These are phyloP conservation scores for Mobula birostris DNA, from an alignment of 2,113 vertebrate species.

Conservation along the genomic window DNA sequence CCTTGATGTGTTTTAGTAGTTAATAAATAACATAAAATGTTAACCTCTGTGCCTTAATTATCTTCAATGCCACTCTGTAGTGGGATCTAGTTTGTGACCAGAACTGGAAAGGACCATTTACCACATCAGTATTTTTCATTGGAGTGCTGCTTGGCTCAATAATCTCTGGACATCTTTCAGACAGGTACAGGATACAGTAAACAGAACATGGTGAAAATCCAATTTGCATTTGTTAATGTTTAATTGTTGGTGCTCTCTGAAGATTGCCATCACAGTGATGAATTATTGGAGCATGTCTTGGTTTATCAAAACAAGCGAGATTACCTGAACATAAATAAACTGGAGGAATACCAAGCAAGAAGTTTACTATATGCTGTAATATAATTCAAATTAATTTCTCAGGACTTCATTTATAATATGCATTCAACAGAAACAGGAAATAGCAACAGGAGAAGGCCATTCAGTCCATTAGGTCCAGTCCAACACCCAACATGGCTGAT, in stretches of 20 bases:
- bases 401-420: too few species aligned
- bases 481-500: too few species aligned
- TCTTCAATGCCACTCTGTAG: not conserved
- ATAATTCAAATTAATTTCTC: not conserved
- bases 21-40: not conserved
- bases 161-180: slow-evolving; percentile 42
- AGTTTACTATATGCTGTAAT: not conserved
- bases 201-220: not conserved
- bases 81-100: slow-evolving; percentile 41
- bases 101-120: slow-evolving; percentile 41
- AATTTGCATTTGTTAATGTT: not conserved
- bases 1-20: not conserved
- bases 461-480: too few species aligned
- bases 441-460: too few species aligned
- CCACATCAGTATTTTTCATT: slow-evolving; percentile 41
- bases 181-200: slow-evolving; percentile 35
- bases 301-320: not conserved
- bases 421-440: too few species aligned
- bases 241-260: not conserved
- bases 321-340: not conserved
- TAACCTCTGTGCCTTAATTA: not conserved
- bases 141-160: slow-evolving; percentile 41
- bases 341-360: not conserved
- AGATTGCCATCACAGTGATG: too few species aligned
- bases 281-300: not conserved